Evolutionary conservation across 2,888 invertebrate genomes (phyloP).

Genomic region (Sarcophaga subvicina): DNA sequence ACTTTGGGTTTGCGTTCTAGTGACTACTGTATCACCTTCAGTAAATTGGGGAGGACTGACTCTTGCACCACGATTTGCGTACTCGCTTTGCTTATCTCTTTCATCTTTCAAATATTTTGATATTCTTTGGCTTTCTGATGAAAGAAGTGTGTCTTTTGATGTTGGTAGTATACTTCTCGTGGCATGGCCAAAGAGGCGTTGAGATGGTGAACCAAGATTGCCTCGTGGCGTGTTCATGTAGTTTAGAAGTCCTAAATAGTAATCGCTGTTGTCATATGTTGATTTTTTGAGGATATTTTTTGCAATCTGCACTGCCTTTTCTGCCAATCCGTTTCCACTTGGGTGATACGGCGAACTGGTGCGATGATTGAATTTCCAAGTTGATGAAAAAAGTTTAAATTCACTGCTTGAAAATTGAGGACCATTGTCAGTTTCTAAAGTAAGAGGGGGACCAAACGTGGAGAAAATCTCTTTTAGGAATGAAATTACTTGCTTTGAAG

Average conservation of each 20-base stretch:
- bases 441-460: too few species aligned
- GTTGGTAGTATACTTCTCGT: conserved; percentile 9
- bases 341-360: conserved; percentile 18
- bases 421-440: too few species aligned
- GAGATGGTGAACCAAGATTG: conserved; percentile 12
- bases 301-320: conserved; percentile 38
- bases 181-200: conserved; percentile 33
- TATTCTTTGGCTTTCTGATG: neutral
- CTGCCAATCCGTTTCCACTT: conserved; percentile 35
- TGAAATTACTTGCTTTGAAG: too few species aligned
- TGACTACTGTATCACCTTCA: conserved; percentile 9
- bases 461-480: too few species aligned
- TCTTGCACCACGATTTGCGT: conserved; percentile 17
- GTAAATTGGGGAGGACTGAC: neutral
- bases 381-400: too few species aligned
- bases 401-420: too few species aligned
- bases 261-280: conserved; percentile 26
- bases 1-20: neutral
- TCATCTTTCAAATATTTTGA: neutral
- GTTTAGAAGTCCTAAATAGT: conserved; percentile 20
- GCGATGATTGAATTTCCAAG: too few species aligned
- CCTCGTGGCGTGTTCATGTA: conserved; percentile 33
- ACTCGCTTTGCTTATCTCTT: conserved; percentile 9
- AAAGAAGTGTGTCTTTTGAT: neutral
- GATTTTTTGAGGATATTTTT: conserved; percentile 40